These are phyloP conservation scores for Halocynthia aurantium DNA, from an alignment of 23 tunicate genomes.

Conservation along the genomic window DNA sequence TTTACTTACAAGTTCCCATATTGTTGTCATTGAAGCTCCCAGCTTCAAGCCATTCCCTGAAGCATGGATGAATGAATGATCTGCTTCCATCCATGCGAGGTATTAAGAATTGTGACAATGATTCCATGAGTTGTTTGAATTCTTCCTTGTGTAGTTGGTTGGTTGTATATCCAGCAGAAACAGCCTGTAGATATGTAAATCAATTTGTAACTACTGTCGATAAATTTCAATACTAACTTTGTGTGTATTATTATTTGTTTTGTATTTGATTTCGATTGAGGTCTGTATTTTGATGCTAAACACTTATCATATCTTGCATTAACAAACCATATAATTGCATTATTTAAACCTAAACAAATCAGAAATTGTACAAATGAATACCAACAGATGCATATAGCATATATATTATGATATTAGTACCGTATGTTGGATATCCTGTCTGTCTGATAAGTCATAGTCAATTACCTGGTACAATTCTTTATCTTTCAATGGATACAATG, in stretches of 20 bases:
- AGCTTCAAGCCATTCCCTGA: constrained; percentile 87
- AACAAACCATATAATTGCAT: no score
- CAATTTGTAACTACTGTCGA: not conserved
- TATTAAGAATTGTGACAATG: constrained; percentile 37
- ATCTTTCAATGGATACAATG: constrained; percentile 89
- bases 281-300: no score
- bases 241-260: not conserved
- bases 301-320: no score
- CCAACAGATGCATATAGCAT: no score
- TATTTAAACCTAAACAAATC: no score
- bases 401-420: no score
- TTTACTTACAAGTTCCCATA: constrained; percentile 57
- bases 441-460: not conserved
- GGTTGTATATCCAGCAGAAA: constrained; percentile 34
- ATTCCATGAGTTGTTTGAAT: constrained; percentile 58
- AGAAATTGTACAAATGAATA: no score
- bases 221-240: not conserved
- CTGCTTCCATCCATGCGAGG: constrained; percentile 36
- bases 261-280: not conserved
- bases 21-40: constrained; percentile 17
- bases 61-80: constrained; percentile 71
- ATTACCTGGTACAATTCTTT: constrained; percentile 80
- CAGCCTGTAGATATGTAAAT: constrained; percentile 20
- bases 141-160: constrained; percentile 42
- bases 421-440: not conserved